phyloP scores from a whole-genome alignment of 2,888 invertebrate species.

The Malthinus flaveolus region DNA sequence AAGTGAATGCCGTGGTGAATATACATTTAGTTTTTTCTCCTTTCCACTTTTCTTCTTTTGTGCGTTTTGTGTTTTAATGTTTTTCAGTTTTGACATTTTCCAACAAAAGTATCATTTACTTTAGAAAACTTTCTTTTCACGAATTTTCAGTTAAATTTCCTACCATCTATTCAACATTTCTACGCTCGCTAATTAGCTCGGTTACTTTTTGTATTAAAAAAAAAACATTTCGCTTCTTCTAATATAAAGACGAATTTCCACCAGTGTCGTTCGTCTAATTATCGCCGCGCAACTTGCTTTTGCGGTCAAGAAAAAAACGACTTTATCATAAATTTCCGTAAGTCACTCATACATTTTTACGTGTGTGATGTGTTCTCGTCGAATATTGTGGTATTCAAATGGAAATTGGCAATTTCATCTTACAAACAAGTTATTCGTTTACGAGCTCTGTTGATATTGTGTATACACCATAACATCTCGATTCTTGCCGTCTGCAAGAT shows the following conservation, averaged over 20 bases:
- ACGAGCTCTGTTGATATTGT: conserved; percentile 46
- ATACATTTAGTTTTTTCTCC: conserved; percentile 2
- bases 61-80: conserved; percentile 20
- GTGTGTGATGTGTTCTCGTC: conserved; percentile 14
- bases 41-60: conserved; percentile 15
- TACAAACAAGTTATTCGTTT: conserved; percentile 48
- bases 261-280: too few relatives aligned
- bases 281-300: too few relatives aligned
- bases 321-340: conserved; percentile 13
- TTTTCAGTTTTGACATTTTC: conserved; percentile 8
- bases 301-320: conserved; percentile 6
- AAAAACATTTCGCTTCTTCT: conserved; percentile 3
- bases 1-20: conserved; percentile 18
- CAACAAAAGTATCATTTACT: neutral
- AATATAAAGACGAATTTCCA: neutral
- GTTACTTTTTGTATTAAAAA: too few relatives aligned
- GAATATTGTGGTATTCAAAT: conserved; percentile 40
- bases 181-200: too few relatives aligned
- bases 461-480: conserved; percentile 38
- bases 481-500: conserved; percentile 28
- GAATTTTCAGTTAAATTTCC: too few relatives aligned
- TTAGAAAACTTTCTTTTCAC: neutral
- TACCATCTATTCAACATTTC: too few relatives aligned
- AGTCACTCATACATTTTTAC: conserved; percentile 14
- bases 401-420: conserved; percentile 49